Base-by-base conservation (phyloP, 2,888 invertebrate genomes). In the Lithophane ornitopus region DNA sequence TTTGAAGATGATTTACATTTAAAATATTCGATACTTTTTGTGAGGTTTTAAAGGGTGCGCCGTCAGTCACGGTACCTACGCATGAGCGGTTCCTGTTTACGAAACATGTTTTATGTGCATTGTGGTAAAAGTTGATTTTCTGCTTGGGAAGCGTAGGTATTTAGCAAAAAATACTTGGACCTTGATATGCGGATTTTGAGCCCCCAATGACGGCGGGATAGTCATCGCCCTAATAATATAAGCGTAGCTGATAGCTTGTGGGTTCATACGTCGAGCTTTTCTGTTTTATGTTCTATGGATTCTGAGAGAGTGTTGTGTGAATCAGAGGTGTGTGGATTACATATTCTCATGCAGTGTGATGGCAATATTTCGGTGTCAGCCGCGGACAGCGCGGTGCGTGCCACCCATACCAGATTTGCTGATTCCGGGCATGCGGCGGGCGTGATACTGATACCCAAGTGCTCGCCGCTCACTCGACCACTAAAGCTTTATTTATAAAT, bases 61-160 rank as follows among this genome's bases (percentile, higher is more conserved):
- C 84, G 81, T 56, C 74, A 77, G 81, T 80, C 82, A 76, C 76
- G 70, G 81, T 86, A 82, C 87, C 81, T 80, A 85, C 87, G 85
- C 88, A 84, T 86, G 84, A 87, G 80, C 88, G 91, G 92, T 95
- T 95, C 95, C 95, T 94, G 95, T 94, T 95, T 93, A 90, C 91
- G 91, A 95, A 95, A 95, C 95, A 91, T 93, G 95, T 94, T 94
- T 93, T 92, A 92, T 92, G 90, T 89, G 83, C 89, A 94, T 94
- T 94, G 94, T 94, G 91, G 95, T 96, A 95, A 95, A 95, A 95
- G 95, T 95, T 95, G 95, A 93, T 94, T 95, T 94, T 94, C 93
- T 92, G 90, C 94, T 93, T 90, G 90, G 92, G 94, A 94, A 94
- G 92, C 91, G 89, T 90, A 91, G 82, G 86, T 90, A 90, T 92